Evolutionary conservation across 2,113 vertebrate species (phyloP).

Genomic region (Gymnarchus niloticus): DNA sequence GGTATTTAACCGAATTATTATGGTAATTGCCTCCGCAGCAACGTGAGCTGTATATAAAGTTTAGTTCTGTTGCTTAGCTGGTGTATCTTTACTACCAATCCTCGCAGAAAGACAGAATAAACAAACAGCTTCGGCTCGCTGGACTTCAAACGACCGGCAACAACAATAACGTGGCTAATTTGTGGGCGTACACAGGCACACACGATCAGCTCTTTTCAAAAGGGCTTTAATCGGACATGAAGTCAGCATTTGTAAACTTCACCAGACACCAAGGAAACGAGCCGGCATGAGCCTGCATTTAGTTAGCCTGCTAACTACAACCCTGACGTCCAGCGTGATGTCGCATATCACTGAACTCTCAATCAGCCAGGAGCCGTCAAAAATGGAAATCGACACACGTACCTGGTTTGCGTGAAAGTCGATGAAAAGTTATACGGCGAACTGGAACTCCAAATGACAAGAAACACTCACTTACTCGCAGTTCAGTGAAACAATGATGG

Average conservation of each 20-base stretch:
- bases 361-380: neutral
- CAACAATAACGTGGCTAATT: neutral
- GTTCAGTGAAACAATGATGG: constrained; percentile 29
- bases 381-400: neutral
- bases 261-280: neutral
- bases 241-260: neutral
- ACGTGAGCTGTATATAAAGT: neutral
- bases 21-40: neutral
- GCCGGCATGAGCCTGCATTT: neutral
- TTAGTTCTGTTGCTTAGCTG: neutral
- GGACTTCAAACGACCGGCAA: neutral
- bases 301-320: neutral
- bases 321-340: neutral
- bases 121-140: neutral
- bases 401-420: neutral
- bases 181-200: neutral
- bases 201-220: neutral
- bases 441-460: neutral
- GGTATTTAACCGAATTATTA: neutral
- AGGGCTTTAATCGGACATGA: neutral
- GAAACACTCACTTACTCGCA: neutral
- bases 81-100: neutral
- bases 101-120: neutral
- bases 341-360: neutral
- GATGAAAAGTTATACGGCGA: neutral